Conservation (phyloP, 1,140 invertebrate genomes). For the Pseudomyrmex concolor region DNA sequence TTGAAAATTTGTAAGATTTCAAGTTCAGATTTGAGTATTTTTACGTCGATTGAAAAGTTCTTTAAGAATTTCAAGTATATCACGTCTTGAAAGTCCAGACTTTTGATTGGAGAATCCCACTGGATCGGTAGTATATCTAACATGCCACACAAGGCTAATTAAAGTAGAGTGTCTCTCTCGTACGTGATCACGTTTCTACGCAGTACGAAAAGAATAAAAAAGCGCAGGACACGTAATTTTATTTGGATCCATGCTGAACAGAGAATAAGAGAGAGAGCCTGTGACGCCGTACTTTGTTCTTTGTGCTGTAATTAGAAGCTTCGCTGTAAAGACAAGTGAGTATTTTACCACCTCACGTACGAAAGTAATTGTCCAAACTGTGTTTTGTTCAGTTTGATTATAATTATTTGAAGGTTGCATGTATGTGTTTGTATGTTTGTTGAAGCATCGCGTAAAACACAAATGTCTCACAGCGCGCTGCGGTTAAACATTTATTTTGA, state of each 20-base stretch:
- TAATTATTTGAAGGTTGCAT: constrained; percentile 1
- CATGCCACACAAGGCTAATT: constrained; percentile 10
- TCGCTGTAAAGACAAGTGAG: neutral
- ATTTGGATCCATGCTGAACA: constrained; percentile 47
- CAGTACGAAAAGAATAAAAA: neutral
- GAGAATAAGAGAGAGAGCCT: constrained; percentile 29
- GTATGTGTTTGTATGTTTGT: neutral
- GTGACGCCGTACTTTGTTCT: constrained; percentile 8
- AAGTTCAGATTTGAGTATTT: neutral
- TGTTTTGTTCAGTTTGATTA: constrained; percentile 10
- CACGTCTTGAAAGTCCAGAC: neutral
- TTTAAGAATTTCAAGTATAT: neutral
- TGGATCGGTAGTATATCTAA: neutral
- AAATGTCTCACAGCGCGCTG: neutral
- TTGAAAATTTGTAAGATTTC: neutral
- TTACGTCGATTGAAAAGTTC: neutral
- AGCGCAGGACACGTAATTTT: constrained; percentile 35
- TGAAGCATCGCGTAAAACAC: constrained; percentile 18
- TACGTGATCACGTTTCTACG: constrained; percentile 29
- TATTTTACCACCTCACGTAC: constrained; percentile 4
- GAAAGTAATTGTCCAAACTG: constrained; percentile 35
- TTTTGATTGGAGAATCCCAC: neutral
- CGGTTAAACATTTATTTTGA: neutral
- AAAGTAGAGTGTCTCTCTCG: neutral
- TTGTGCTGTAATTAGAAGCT: constrained; percentile 25